phyloP scores from a whole-genome alignment of 2,888 invertebrate genomes.

The Blastobasis lacticolella region DNA sequence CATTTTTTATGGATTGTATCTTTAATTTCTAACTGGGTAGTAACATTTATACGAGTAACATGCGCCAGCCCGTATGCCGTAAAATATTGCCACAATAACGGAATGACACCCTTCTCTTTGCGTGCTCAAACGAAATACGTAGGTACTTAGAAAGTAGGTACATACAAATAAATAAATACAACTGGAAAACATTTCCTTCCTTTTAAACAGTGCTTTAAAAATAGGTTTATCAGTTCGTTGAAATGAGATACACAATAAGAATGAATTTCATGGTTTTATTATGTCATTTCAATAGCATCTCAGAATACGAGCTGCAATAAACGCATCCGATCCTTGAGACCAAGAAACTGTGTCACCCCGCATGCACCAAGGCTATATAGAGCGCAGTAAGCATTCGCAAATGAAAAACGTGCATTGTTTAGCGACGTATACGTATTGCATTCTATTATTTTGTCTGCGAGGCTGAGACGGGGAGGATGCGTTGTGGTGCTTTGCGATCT shows the following conservation, averaged over 20 bases:
- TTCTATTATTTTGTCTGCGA: conserved; percentile 13
- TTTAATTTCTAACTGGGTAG: too few species aligned
- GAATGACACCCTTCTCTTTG: too few species aligned
- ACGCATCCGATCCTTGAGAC: not conserved
- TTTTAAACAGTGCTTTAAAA: too few species aligned
- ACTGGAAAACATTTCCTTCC: too few species aligned
- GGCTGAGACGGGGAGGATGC: conserved; percentile 29
- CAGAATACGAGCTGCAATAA: not conserved
- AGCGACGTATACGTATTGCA: conserved; percentile 10
- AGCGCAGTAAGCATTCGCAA: conserved; percentile 5
- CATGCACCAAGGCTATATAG: conserved; percentile 1
- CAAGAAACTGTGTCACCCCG: not conserved
- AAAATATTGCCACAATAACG: too few species aligned
- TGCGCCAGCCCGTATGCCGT: too few species aligned
- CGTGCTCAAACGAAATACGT: too few species aligned
- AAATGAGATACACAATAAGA: not conserved
- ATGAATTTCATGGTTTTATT: not conserved
- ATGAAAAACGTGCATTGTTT: conserved; percentile 7
- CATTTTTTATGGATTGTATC: too few species aligned
- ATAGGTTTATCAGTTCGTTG: too few species aligned
- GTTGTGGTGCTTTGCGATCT: conserved; percentile 23
- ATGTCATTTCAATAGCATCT: not conserved
- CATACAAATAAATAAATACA: too few species aligned
- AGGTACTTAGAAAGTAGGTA: too few species aligned
- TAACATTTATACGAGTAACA: too few species aligned